These are phyloP conservation scores for Calliopum simillimum DNA, from an alignment of 2,888 invertebrate genomes.

Conservation along the genomic window DNA sequence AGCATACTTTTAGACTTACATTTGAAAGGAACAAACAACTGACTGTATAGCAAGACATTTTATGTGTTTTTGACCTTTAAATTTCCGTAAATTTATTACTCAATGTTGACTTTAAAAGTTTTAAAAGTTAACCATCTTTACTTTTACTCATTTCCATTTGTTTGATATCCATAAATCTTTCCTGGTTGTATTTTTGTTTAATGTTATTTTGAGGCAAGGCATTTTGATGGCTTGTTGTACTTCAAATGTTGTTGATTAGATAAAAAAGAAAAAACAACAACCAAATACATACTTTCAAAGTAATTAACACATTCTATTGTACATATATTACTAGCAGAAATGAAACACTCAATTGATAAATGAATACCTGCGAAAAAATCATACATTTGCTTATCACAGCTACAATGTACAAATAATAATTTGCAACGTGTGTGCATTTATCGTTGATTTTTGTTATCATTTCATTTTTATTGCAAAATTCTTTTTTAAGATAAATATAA, in stretches of 20 bases:
- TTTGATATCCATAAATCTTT: no score
- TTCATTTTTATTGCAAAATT: constrained; percentile 13
- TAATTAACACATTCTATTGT: constrained; percentile 3
- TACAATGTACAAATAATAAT: not conserved
- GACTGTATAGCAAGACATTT: no score
- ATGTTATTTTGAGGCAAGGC: no score
- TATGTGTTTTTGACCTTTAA: no score
- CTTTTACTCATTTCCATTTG: no score
- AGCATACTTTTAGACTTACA: no score
- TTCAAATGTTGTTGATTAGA: constrained; percentile 5
- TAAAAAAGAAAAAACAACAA: constrained; percentile 3
- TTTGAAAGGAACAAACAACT: no score
- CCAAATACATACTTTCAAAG: constrained; percentile 18
- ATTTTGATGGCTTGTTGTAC: not conserved
- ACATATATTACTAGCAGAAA: not conserved
- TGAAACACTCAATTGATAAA: not conserved
- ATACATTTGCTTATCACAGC: not conserved
- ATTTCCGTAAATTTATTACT: no score
- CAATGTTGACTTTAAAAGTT: no score
- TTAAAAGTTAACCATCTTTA: no score
- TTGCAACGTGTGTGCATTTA: no score
- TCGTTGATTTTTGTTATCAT: not conserved
- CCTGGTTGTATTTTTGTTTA: no score
- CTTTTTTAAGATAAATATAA: not conserved
- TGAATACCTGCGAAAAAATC: not conserved